Base-by-base conservation (phyloP, 2,113 vertebrate species). In the Panurus biarmicus region DNA sequence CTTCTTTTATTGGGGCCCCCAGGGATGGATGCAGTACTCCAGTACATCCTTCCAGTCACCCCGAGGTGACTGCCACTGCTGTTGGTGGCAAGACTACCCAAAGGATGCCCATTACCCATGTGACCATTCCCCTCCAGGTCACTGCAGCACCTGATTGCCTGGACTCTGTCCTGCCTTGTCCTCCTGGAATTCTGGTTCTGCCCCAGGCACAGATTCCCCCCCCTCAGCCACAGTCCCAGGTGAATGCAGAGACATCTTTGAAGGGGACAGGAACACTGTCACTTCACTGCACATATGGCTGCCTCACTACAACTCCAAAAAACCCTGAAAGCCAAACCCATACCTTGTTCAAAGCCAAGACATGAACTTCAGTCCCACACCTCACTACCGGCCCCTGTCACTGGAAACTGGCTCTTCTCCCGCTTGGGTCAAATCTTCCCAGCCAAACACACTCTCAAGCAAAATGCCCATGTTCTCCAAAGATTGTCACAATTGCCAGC, bases 331-430 rank as follows among this genome's bases (percentile, higher is more conserved):
- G 72, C 22, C 31, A 80, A 33, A 72, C 17, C 9, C 57, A 11
- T 6, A 24, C 7, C 24, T 53, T 60, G 26, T 16, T 50, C 11
- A 1, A 61, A 85, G 45, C 36, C 58, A 94, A 35, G 35, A 31
- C 36, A 31, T 2, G 9, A 77, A 47, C 19, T 26, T 9, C 38
- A 22, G 28, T 44, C 28, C 71, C 58, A 51, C 11, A 45, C 3
- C n/a, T 6, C 7, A 3, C 18, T 13, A 6, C 42, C 33, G 21
- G 6, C 22, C 53, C 28, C 3, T 0, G 1, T 4, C 45, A 65
- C 29, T 54, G 72, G 36, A 69, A 73, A 70, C 5, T 23, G 35
- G 21, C 29, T 90, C 47, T 89, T 69, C 44, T 47, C 13, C 7
- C 11, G 9, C 42, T 91, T 29, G n/a, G 35, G 74, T 7, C 67